These are phyloP conservation scores for Drosophila flavopinicola DNA, from an alignment of 2,888 invertebrate species.

Conservation along the genomic window DNA sequence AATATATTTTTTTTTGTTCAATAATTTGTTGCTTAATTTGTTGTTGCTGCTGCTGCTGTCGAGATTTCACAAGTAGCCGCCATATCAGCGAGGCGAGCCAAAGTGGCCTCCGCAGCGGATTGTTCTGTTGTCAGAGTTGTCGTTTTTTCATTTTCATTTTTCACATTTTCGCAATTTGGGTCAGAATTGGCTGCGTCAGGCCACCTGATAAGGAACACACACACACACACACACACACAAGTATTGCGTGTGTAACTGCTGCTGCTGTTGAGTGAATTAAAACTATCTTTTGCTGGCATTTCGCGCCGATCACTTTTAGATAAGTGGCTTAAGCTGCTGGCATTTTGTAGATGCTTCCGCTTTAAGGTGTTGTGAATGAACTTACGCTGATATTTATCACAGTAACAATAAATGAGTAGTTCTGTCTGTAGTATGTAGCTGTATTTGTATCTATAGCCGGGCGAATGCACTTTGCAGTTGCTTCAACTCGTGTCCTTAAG, in stretches of 20 bases:
- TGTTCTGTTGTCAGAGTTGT: slow-evolving; percentile 43
- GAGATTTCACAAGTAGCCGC: slow-evolving; percentile 63
- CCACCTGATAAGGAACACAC: slow-evolving; percentile 59
- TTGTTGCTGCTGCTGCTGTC: slow-evolving; percentile 40
- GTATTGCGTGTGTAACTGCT: slow-evolving; percentile 8
- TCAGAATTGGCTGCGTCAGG: slow-evolving; percentile 69
- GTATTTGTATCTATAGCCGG: slow-evolving; percentile 28
- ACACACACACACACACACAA: slow-evolving; percentile 26
- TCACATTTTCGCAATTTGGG: slow-evolving; percentile 63
- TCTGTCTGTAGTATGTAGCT: slow-evolving; percentile 3
- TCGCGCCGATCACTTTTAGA: slow-evolving; percentile 32
- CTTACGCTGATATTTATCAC: slow-evolving; percentile 11
- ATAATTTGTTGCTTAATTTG: slow-evolving; percentile 76
- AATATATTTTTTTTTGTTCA: slow-evolving; percentile 61
- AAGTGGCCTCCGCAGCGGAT: slow-evolving; percentile 44
- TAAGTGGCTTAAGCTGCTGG: slow-evolving; percentile 26
- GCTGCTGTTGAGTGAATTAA: slow-evolving; percentile 42
- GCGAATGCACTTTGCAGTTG: slow-evolving; percentile 67
- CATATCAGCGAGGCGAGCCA: slow-evolving; percentile 62
- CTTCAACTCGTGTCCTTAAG: slow-evolving; percentile 82
- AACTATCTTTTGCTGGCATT: slow-evolving; percentile 51
- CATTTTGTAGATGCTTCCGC: slow-evolving; percentile 39
- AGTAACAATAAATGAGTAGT: neutral
- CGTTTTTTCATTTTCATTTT: slow-evolving; percentile 12
- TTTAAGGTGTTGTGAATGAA: slow-evolving; percentile 38